phyloP scores from a whole-genome alignment of 2,113 vertebrate genomes.

The Semnornis frantzii region DNA sequence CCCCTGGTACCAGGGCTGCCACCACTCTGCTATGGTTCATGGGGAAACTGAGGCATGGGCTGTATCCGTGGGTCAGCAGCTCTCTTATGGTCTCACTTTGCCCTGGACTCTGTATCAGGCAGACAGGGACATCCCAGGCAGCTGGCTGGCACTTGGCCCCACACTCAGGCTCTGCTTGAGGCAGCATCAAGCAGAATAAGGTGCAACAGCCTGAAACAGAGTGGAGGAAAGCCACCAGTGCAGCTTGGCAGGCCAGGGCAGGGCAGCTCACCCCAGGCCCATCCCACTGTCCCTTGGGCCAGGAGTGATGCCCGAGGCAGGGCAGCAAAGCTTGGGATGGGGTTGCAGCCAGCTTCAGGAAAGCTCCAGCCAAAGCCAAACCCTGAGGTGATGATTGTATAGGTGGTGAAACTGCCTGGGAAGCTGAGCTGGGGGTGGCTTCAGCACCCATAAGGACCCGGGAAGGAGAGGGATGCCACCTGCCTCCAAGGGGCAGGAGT shows the following conservation, averaged over 20 bases:
- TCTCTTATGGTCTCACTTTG: accelerated
- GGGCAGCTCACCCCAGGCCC: neutral
- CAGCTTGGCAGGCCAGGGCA: neutral
- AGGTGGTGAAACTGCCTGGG: neutral
- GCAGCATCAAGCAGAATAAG: neutral
- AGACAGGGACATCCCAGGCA: neutral
- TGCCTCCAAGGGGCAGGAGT: neutral
- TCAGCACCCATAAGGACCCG: accelerated
- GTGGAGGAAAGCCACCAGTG: neutral
- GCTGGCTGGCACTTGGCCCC: neutral
- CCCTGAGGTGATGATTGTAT: neutral
- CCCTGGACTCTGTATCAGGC: neutral
- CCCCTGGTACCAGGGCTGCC: neutral
- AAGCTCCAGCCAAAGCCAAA: neutral
- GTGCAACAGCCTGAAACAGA: neutral
- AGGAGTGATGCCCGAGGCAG: neutral
- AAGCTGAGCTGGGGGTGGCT: neutral
- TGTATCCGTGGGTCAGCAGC: accelerated
- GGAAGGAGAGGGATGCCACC: neutral
- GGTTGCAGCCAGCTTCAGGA: neutral
- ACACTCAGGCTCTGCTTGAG: accelerated
- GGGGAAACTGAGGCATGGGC: neutral
- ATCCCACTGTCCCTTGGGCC: accelerated
- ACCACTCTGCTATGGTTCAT: accelerated
- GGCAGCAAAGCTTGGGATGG: neutral